Evolutionary conservation across 2,797 vertebrate genomes (phyloP), one percentile per base, ranked within the genome.

Genomic region (Pangasius sanitwongsei): DNA sequence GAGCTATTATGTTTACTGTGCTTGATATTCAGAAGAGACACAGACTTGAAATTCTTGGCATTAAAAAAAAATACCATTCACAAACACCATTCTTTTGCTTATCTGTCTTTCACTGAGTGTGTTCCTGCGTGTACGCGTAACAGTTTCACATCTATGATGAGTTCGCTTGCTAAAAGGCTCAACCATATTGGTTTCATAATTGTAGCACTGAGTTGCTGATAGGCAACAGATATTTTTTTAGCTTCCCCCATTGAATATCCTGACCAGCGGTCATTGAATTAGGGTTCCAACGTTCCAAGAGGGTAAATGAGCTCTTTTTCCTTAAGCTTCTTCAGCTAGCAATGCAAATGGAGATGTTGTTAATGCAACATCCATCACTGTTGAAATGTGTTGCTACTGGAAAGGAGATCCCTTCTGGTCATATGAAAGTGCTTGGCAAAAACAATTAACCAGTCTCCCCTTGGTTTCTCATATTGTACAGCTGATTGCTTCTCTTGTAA

Each of bases 11-110:
- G 50, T 37, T 59, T 37, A 20, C 9, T 1, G n/a, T 37, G 78
- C 53, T 80, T 81, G 31, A 81, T 81, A 57, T 59, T 81, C 53
- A 23, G 53, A 59, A 77, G 44, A 50, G 44, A n/a, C 72, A 75
- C 6, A 34, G n/a, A 55, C 28, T 16, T 78, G 48, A 6, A 75
- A 23, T 41, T 28, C 18, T 75, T 75, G 41, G 28, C 9, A 4
- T 72, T 37, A 4, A 74, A 74, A 75, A 74, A 74, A 75, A 75
- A 25, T 7, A 6, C 3, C 15, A n/a, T 48, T 13, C 23, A 48
- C 41, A 28, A 80, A 41, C 41, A 41, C 41, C 41, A 41, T 41
- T 41, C 41, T 31, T 31, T 57, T 37, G 74, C 25, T 12, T 15
- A n/a, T 77, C 44, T 6, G 4, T 37, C 18, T 34, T 81, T 59